These are phyloP conservation scores for Alviniconcha strummeri DNA, from an alignment of 2,888 invertebrate genomes.

Conservation along the genomic window DNA sequence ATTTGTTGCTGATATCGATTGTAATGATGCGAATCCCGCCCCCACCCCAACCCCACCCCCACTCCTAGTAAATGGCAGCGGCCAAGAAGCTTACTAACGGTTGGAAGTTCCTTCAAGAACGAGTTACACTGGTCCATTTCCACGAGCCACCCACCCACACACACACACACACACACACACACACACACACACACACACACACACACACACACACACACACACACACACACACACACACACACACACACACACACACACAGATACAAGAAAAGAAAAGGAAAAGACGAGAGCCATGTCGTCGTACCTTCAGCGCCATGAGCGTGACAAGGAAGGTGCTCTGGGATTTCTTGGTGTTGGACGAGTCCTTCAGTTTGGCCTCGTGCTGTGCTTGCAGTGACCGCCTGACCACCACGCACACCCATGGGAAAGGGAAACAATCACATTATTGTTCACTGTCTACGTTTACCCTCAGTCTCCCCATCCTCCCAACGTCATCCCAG, in stretches of 20 bases:
- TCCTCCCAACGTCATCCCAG: too few relatives aligned
- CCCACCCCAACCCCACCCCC: not conserved
- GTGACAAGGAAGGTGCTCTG: slow-evolving; percentile 58
- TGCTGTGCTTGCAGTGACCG: slow-evolving; percentile 71
- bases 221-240: slow-evolving; percentile 8
- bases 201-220: not conserved
- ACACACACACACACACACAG: not conserved
- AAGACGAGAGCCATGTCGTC: not conserved
- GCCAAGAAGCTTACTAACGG: too few relatives aligned
- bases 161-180: not conserved
- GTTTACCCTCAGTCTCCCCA: too few relatives aligned
- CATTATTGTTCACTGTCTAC: not conserved
- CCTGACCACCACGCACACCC: slow-evolving; percentile 46
- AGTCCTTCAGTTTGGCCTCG: slow-evolving; percentile 68
- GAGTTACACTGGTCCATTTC: too few relatives aligned
- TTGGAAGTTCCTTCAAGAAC: too few relatives aligned
- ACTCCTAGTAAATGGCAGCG: not conserved
- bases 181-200: not conserved
- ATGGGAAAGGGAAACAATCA: too few relatives aligned
- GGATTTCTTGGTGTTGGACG: slow-evolving; percentile 52
- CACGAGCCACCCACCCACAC: not conserved
- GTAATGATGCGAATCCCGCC: not conserved
- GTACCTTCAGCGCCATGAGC: slow-evolving; percentile 62
- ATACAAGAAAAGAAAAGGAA: not conserved
- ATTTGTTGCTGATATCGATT: too few relatives aligned